Evolutionary conservation across 2,113 vertebrate species (phyloP).

Genomic region (Orthochromis indermauri): DNA sequence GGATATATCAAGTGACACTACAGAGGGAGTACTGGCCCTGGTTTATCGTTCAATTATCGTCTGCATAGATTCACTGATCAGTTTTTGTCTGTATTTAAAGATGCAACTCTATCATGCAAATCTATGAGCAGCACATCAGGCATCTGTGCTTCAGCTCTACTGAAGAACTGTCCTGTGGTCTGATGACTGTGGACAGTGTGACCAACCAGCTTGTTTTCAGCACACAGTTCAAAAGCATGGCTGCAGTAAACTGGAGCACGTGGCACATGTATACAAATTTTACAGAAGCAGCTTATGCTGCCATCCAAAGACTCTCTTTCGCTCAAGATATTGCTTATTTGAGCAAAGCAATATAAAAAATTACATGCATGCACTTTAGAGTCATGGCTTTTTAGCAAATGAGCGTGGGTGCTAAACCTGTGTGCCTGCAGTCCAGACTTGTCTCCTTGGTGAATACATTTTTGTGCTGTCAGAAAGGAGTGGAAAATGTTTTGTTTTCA

Average conservation of each 20-base stretch:
- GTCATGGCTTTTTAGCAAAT: not conserved
- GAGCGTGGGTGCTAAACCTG: not conserved
- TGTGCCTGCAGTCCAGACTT: not conserved
- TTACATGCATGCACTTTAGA: rapidly evolving
- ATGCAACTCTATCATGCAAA: not conserved
- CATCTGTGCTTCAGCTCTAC: not conserved
- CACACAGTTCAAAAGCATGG: not conserved
- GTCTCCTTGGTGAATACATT: not conserved
- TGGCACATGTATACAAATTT: not conserved
- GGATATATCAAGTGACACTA: not conserved
- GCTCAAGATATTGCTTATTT: rapidly evolving
- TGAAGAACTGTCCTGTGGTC: not conserved
- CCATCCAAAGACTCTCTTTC: not conserved
- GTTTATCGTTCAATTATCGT: not conserved
- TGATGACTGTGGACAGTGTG: not conserved
- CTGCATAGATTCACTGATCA: not conserved
- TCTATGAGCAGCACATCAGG: not conserved
- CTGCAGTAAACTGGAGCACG: not conserved
- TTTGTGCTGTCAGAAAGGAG: not conserved
- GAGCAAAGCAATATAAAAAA: not conserved
- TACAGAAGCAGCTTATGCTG: not conserved
- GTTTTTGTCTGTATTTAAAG: not conserved
- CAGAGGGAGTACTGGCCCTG: rapidly evolving
- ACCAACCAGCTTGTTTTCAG: not conserved
- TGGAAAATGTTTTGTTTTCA: not conserved